These are phyloP conservation scores for Mesodorylaimus sp. DNA, from an alignment of 2,888 invertebrate species.

Conservation along the genomic window DNA sequence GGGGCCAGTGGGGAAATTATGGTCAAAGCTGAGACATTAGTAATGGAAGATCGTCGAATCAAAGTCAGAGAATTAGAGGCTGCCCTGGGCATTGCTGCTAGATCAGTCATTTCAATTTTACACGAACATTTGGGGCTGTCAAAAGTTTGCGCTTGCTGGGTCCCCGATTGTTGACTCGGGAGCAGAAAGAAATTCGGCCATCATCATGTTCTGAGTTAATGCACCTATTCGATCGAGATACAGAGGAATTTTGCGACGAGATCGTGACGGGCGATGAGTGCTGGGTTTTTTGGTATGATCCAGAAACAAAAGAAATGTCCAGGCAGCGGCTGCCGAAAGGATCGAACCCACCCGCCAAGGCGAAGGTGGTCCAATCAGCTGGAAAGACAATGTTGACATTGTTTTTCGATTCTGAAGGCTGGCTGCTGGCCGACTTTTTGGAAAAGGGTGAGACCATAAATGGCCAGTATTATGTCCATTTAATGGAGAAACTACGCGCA, in stretches of 20 bases:
- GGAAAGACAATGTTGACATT: constrained; percentile 12
- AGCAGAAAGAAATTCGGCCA: constrained; percentile 13
- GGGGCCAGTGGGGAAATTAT: neutral
- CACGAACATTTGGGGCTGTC: constrained; percentile 4
- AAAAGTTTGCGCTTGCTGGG: constrained; percentile 19
- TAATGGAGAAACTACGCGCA: constrained; percentile 7
- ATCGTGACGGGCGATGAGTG: constrained; percentile 30
- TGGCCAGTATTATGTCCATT: constrained; percentile 10
- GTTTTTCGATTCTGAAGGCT: constrained; percentile 12
- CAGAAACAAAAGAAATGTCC: neutral
- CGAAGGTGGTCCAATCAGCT: constrained; percentile 5
- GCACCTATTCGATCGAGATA: too few species aligned
- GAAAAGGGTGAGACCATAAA: constrained; percentile 12
- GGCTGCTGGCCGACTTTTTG: constrained; percentile 13
- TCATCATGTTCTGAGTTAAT: neutral
- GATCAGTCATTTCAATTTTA: neutral
- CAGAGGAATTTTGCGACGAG: too few species aligned
- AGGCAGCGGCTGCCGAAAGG: too few species aligned
- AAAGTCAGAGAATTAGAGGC: constrained; percentile 1
- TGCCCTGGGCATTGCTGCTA: neutral
- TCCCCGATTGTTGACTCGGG: constrained; percentile 25
- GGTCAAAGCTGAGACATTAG: neutral
- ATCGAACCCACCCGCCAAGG: constrained; percentile 5
- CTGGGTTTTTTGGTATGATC: constrained; percentile 18
- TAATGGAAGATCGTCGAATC: neutral